Evolutionary conservation across 2,888 invertebrate species (phyloP).

Genomic region (Cheilosia vulpina): DNA sequence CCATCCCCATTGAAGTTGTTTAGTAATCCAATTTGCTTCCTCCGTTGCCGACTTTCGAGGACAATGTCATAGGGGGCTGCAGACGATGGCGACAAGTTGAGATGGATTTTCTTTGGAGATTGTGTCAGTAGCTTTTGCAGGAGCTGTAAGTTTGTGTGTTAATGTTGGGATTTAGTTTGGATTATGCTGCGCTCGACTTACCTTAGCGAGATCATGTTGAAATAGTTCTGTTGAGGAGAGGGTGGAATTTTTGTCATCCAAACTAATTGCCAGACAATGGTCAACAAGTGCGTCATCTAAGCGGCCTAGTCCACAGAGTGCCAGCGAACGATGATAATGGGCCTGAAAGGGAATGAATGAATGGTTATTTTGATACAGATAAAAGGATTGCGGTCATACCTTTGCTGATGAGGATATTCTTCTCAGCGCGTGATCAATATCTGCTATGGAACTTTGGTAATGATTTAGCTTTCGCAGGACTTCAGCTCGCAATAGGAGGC

Average conservation of each 20-base stretch:
- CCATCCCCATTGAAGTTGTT: slow-evolving; percentile 67
- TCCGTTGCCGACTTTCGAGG: slow-evolving; percentile 76
- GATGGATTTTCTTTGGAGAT: slow-evolving; percentile 79
- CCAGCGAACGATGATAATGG: slow-evolving; percentile 85
- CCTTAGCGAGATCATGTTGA: slow-evolving; percentile 83
- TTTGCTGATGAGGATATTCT: slow-evolving; percentile 88
- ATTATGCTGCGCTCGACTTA: slow-evolving; percentile 73
- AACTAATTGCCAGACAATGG: slow-evolving; percentile 84
- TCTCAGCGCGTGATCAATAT: slow-evolving; percentile 87
- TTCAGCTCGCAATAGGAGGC: slow-evolving; percentile 87
- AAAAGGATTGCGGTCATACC: slow-evolving; percentile 82
- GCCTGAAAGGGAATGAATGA: slow-evolving; percentile 81
- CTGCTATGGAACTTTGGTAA: slow-evolving; percentile 87
- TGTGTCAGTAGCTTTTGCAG: slow-evolving; percentile 82
- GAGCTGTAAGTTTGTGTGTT: slow-evolving; percentile 76
- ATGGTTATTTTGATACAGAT: slow-evolving; percentile 9
- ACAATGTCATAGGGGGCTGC: slow-evolving; percentile 78
- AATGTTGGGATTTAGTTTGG: slow-evolving; percentile 15
- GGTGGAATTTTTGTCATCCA: slow-evolving; percentile 82
- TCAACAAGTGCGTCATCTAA: slow-evolving; percentile 85
- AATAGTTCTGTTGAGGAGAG: slow-evolving; percentile 82
- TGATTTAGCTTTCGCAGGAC: slow-evolving; percentile 86
- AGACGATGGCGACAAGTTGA: slow-evolving; percentile 75
- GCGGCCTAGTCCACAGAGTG: slow-evolving; percentile 84
- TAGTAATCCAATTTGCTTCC: slow-evolving; percentile 77